These are phyloP conservation scores for Drosophila kanapiae DNA, from an alignment of 1,140 invertebrate species.

Conservation along the genomic window DNA sequence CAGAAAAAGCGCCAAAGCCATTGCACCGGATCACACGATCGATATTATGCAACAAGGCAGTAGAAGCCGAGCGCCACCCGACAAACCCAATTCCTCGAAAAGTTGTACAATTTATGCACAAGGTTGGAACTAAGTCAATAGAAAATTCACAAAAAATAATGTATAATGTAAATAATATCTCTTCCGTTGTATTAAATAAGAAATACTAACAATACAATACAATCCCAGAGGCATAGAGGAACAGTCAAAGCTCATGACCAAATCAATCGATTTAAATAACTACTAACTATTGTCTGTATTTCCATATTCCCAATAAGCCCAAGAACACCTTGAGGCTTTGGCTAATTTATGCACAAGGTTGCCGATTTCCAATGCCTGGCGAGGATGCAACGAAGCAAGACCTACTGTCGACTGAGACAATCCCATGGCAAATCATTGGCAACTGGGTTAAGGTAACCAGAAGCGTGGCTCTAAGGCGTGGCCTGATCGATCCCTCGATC, in stretches of 20 bases:
- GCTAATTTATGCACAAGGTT: conserved; percentile 71
- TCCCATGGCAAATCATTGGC: conserved; percentile 14
- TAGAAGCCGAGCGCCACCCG: conserved; percentile 21
- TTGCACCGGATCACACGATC: conserved; percentile 42
- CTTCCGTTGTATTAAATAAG: not conserved
- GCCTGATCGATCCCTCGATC: conserved; percentile 38
- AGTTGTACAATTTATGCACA: conserved; percentile 60
- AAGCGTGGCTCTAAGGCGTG: conserved; percentile 58
- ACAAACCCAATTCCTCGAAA: conserved; percentile 12
- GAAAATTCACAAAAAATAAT: not conserved
- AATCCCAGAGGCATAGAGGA: not conserved
- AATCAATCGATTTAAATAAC: not conserved
- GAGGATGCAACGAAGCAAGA: conserved; percentile 46
- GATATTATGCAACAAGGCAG: conserved; percentile 59
- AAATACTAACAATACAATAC: not conserved
- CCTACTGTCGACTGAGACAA: conserved; percentile 42
- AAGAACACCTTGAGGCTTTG: conserved; percentile 20
- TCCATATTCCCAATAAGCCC: not conserved
- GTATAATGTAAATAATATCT: not conserved
- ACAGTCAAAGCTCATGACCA: not conserved
- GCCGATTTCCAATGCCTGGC: conserved; percentile 9
- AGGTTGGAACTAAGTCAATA: conserved; percentile 53
- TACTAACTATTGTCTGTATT: not conserved
- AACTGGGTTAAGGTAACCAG: conserved; percentile 76
- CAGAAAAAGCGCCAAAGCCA: conserved; percentile 21